These are phyloP conservation scores for Prunella himalayana DNA, from an alignment of 2,113 vertebrate species.

Conservation along the genomic window DNA sequence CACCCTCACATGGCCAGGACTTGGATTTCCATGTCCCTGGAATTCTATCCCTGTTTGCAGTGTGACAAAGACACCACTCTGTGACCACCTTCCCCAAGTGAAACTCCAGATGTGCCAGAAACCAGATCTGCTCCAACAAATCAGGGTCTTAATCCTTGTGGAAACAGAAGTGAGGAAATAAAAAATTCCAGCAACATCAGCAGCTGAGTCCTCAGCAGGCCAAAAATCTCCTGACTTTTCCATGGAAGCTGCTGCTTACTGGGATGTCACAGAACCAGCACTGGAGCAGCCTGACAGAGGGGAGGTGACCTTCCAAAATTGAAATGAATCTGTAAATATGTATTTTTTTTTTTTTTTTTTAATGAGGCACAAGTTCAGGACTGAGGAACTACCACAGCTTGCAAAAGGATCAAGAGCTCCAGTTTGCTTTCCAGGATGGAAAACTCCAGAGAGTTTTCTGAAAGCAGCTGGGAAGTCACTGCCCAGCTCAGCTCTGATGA, in stretches of 20 bases:
- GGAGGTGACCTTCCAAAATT: not conserved
- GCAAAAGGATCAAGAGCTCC: not conserved
- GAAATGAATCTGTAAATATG: not conserved
- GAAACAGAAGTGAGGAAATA: not conserved
- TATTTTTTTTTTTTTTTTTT: not conserved
- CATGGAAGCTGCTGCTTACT: not conserved
- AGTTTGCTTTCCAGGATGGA: not conserved
- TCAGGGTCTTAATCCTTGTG: not conserved
- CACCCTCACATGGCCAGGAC: fast-evolving
- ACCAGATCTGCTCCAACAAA: not conserved
- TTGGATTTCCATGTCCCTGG: not conserved
- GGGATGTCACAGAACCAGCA: not conserved
- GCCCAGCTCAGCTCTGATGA: not conserved
- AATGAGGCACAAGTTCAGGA: not conserved
- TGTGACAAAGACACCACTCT: not conserved
- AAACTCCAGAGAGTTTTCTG: not conserved
- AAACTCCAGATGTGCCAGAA: not conserved
- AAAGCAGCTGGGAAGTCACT: not conserved
- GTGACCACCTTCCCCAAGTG: not conserved
- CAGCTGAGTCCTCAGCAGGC: not conserved
- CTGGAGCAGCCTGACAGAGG: not conserved
- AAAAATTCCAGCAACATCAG: not conserved
- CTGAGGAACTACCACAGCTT: not conserved
- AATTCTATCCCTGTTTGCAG: not conserved
- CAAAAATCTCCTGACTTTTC: not conserved